Evolutionary conservation across 1,140 invertebrate species (phyloP), one percentile per base, ranked within the genome.

Genomic region (Sogatella furcifera): DNA sequence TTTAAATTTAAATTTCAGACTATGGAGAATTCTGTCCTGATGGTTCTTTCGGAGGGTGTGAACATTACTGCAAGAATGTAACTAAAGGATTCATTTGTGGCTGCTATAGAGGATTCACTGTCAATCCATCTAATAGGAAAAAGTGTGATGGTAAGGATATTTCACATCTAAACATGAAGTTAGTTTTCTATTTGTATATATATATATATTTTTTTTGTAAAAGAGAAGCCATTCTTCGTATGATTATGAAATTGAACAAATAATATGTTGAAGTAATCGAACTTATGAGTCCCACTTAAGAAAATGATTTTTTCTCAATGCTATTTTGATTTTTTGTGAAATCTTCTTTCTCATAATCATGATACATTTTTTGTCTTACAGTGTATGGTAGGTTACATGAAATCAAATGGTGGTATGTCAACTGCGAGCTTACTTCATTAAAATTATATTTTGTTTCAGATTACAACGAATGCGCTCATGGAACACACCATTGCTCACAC

Each of bases 401-500:
- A n/a, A n/a, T 46, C 43, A 46, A 46, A 19, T 46, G 9, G 5
- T 5, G 8, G 6, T 24, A n/a, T n/a, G n/a, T 52, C 3, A 15
- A 52, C 46, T 24, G 2, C 5, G 2, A 52, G 22, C 17, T 46
- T 9, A 46, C 49, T 59, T 52, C 10, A 14, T 52, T 28, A 6
- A 54, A n/a, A 43, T 31, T 53, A 1, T 28, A 6, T 28, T 55
- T 60, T 63, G 44, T 70, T 71, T 28, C 64, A 78, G 92, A 97
- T 73, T 78, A 96, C n/a, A 84, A 98, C 72, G 95, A 98, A 75
- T 97, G 95, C 71, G 76, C 80, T 0, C 82, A 84, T 6, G 85
- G 86, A 11, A 80, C 81, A 11, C 90, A 97, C 71, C 86, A 88
- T 62, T 98, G 95, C 74, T 90, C 92, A 1, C 95, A 98, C 69